Conservation (phyloP, 2,797 vertebrate genomes). For the Sebastes diaconus region DNA sequence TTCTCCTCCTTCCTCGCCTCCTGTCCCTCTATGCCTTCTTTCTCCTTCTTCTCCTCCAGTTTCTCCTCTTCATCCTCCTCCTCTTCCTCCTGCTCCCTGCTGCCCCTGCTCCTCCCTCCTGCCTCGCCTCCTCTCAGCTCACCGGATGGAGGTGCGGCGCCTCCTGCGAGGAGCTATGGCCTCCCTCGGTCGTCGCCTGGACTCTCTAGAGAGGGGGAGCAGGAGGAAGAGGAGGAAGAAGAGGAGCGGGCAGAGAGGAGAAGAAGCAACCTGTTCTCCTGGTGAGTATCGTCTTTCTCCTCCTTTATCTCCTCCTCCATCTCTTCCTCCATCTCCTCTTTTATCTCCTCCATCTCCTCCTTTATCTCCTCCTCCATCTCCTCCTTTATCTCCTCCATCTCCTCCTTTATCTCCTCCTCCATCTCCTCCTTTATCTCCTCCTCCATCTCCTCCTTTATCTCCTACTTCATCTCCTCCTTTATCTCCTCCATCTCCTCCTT, state of each 20-base stretch:
- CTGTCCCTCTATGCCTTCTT: background rate
- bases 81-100: slow-evolving; percentile 4
- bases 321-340: too few species aligned
- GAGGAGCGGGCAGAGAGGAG: background rate
- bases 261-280: background rate
- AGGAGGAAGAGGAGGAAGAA: slow-evolving; percentile 23
- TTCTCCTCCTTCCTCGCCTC: background rate
- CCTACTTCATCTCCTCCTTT: background rate
- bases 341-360: too few species aligned
- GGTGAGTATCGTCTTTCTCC: slow-evolving; percentile 18
- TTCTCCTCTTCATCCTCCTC: background rate
- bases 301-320: too few species aligned
- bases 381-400: too few species aligned
- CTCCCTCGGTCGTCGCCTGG: slow-evolving; percentile 72
- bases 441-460: background rate
- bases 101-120: slow-evolving; percentile 60
- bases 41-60: background rate
- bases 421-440: too few species aligned
- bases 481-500: too few species aligned
- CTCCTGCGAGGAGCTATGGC: slow-evolving; percentile 75
- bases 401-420: too few species aligned
- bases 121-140: slow-evolving; percentile 71
- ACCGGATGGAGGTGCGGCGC: slow-evolving; percentile 78
- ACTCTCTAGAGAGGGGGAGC: slow-evolving; percentile 71
- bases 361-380: too few species aligned